Base-by-base conservation (phyloP, 2,797 vertebrate genomes). In the Eutrigla gurnardus region DNA sequence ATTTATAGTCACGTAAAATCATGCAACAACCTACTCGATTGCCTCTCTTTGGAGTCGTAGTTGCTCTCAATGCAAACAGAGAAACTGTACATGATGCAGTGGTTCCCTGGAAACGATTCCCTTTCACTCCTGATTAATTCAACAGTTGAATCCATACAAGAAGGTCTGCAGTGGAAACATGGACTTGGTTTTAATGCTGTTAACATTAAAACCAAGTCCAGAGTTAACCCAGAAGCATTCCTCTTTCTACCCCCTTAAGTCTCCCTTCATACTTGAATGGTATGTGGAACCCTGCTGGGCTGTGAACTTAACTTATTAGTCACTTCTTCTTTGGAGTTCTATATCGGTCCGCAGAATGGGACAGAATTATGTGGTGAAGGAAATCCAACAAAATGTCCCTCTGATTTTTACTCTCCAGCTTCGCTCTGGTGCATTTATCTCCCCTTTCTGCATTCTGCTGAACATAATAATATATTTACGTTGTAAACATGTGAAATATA, bases 401-500 rank as follows among this genome's bases (percentile, higher is more conserved):
- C 32, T 25, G 46, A 60, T 65, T 62, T 78, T 37, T 18, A 53
- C 76, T 74, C 46, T 77, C 67, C 11, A 68, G 64, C 33, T 61
- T 49, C 58, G 50, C 45, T 43, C 67, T 17, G 40, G 46, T 67
- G 55, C 64, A 65, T 65, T 78, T 52, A 77, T 55, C 33, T 54
- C 40, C 70, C 73, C 58, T 55, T 66, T 57, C 70, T 73, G 55
- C 67, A 63, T 72, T 83, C 67, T 71, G 43, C 62, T 36, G 42
- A 79, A 84, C 58, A 79, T 62, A 78, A 66, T 63, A 49, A 68
- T 75, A 70, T 55, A 87, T 89, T 89, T 88, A 75, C 81, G 72
- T 89, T 91, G 85, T 89, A 82, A 87, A 89, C 82, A 84, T 89
- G 86, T 88, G 77, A 83, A 73, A 75, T 86, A 89, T 57, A 18